Evolutionary conservation across 2,113 vertebrate genomes (phyloP), one percentile per base, ranked within the genome.

Genomic region (Prochilodus magdalenae): DNA sequence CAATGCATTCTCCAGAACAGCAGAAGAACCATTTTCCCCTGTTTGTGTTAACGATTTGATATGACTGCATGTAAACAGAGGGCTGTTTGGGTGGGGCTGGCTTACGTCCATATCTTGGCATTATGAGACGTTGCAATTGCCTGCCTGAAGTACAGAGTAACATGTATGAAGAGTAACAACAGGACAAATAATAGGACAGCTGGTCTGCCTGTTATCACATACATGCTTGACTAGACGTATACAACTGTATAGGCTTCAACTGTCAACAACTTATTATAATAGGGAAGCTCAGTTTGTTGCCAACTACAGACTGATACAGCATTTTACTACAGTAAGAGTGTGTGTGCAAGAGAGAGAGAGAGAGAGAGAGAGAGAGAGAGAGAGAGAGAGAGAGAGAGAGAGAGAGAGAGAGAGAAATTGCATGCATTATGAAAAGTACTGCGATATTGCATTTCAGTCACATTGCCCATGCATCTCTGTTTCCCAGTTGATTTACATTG

Each of bases 61-160:
- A 10, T 36, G 8, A 27, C 10, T 67, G 4, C 47, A 29, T 59
- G 26, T 57, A 12, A 18, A 16, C 55, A 20, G 44, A 80, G 40
- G 33, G 18, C 30, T 20, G 20, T 60, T 36, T 71, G 78, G 73
- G 78, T 72, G 83, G 62, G 80, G 77, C 77, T 55, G 33, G 73
- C 6, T 33, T 47, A 69, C 69, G 71, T 2, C 47, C 65, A 5
- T 47, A 62, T 80, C 27, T 82, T 67, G 55, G 67, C 73, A 24
- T 80, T 65, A 44, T 65, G 47, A 79, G 44, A 75, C 26, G 36
- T 44, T 67, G 75, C 24, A 24, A 36, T 20, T 36, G 36, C 27
- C 49, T 73, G 18, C 29, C 44, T 75, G 44, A 71, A 75, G 29
- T 72, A 74, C 53, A 57, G n/a, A n/a, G n/a, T n/a, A n/a, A n/a